A percentile compares a stretch with the other conserved stretches of the same genome.
These are phyloP conservation scores for Caenorhabditis remanei DNA, from an alignment of 1,140 invertebrate species.

Conservation along the genomic window DNA sequence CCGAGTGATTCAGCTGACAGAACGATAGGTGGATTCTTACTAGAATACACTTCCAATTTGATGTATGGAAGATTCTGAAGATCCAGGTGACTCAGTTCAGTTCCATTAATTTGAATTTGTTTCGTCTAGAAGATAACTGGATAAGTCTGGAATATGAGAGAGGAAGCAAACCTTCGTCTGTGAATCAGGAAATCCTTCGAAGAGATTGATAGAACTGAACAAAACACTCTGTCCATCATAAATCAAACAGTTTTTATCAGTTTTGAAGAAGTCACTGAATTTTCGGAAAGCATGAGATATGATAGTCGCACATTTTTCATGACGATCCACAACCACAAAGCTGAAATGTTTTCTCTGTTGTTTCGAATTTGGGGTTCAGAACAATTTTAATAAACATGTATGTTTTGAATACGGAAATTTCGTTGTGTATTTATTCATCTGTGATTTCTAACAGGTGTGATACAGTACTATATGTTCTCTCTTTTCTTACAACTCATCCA, in stretches of 20 bases:
- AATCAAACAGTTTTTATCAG: neutral
- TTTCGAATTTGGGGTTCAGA: neutral
- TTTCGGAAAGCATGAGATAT: conserved; percentile 12
- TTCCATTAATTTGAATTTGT: neutral
- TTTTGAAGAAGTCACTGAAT: conserved; percentile 56
- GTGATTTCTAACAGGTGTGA: neutral
- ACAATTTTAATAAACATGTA: neutral
- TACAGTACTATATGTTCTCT: too few species aligned
- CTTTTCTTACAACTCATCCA: too few species aligned
- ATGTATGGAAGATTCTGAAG: neutral
- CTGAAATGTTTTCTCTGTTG: neutral
- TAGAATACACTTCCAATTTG: conserved; percentile 13
- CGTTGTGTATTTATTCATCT: too few species aligned
- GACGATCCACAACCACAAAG: conserved; percentile 34
- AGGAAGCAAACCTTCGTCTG: neutral
- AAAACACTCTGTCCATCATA: conserved; percentile 64
- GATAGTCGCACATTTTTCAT: conserved; percentile 32
- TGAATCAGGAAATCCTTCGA: neutral
- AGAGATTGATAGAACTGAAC: conserved; percentile 39
- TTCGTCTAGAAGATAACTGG: neutral
- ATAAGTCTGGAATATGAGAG: neutral
- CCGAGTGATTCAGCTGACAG: neutral
- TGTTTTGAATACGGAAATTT: too few species aligned
- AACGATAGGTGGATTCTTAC: neutral
- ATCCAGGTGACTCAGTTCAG: neutral